Conservation (phyloP, 2,113 vertebrate species). For the Actinemys pallida region DNA sequence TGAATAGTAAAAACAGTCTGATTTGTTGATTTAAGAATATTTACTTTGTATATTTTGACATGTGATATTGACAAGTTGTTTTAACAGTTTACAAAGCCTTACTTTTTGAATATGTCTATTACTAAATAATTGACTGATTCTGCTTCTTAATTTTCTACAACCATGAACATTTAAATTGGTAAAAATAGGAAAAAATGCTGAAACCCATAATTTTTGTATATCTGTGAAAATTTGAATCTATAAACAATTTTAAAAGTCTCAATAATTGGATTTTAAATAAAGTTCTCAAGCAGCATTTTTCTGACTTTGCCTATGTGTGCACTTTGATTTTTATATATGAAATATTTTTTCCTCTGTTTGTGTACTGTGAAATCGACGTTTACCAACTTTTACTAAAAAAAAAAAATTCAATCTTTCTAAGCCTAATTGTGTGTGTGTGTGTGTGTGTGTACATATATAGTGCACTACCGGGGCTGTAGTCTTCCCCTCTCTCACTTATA, state of each 20-base stretch:
- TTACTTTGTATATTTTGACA: background rate
- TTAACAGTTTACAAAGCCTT: background rate
- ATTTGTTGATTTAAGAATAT: background rate
- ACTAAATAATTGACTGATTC: background rate
- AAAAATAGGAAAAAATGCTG: background rate
- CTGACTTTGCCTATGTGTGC: background rate
- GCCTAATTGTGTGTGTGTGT: rapidly evolving
- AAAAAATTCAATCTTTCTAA: background rate
- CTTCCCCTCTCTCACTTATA: background rate
- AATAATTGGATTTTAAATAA: background rate
- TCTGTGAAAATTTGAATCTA: background rate
- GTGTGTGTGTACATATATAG: background rate
- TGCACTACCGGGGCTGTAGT: rapidly evolving
- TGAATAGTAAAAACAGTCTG: background rate
- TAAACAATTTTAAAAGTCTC: background rate
- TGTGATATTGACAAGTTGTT: background rate
- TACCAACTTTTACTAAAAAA: background rate
- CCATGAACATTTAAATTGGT: background rate
- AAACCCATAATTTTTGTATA: background rate
- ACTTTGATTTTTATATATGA: background rate
- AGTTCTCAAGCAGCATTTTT: background rate
- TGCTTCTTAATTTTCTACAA: background rate
- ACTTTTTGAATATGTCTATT: background rate
- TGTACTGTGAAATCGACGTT: background rate
- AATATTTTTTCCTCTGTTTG: background rate